Base-by-base conservation (phyloP, 1,140 invertebrate genomes). In the Atta colombica region DNA sequence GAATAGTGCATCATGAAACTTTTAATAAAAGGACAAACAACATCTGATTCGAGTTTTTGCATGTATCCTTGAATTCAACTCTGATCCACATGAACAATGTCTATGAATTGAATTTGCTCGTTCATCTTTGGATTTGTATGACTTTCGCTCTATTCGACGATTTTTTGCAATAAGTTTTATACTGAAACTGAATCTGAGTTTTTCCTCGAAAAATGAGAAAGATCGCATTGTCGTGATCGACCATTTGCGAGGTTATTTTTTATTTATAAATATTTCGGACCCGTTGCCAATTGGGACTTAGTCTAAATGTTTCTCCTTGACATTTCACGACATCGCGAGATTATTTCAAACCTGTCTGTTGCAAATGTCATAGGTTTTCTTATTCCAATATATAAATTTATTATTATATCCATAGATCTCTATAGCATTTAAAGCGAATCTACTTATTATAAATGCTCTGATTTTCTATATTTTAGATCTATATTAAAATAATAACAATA, bases 301-400 rank as follows among this genome's bases (percentile, higher is more conserved):
- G 85, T 90, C 89, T 91, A 92, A 88, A 92, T 88, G 88, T 89
- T 90, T 92, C 91, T 85, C 92, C 92, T 94, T 94, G 93, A 94
- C 93, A 94, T 94, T 93, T 93, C 85, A 88, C 78, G 39, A 80
- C 71, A 91, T 61, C n/a, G 31, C n/a, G 53, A 60, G 21, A 77
- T 31, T 65, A 39, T 65, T 61, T n/a, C 49, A 5, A 12, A 61
- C 3, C 10, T 53, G n/a, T 25, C 16, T 49, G 18, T 28, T 28
- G 12, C 25, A 39, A 72, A 35, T 18, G 8, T n/a, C 21, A 55
- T 3, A 3, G 10, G 5, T 35, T 25, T 25, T 69, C 0, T 71
- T 16, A 53, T 12, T 51, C 8, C 16, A 21, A 51, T 7, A 25
- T 25, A 55, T 39, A n/a, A n/a, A 31, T 63, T 65, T 31, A 16